These are phyloP conservation scores for Hycleus phaleratus DNA, from an alignment of 1,140 invertebrate genomes.

Conservation along the genomic window DNA sequence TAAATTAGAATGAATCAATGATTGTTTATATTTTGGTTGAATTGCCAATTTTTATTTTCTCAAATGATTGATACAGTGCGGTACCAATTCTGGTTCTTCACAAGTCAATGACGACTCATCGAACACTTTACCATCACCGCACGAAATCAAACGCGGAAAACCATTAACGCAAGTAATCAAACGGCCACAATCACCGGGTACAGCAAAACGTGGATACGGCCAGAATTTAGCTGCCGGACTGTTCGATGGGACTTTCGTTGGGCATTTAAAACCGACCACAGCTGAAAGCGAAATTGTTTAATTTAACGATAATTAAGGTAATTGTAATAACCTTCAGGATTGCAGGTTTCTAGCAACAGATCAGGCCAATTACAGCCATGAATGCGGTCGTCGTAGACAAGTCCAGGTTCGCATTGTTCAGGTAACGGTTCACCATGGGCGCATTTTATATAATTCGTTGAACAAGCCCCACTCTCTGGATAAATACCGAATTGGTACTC, in stretches of 20 bases:
- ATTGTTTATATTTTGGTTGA: neutral
- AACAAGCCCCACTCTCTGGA: constrained; percentile 68
- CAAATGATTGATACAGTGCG: constrained; percentile 44
- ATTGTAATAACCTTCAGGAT: constrained; percentile 63
- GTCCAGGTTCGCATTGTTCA: constrained; percentile 73
- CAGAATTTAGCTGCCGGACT: constrained; percentile 76
- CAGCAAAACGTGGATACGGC: constrained; percentile 81
- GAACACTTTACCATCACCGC: constrained; percentile 78
- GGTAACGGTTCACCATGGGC: constrained; percentile 70
- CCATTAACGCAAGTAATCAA: constrained; percentile 85
- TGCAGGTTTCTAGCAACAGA: constrained; percentile 74
- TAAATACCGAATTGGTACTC: constrained; percentile 86
- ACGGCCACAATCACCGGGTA: constrained; percentile 72
- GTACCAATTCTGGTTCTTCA: constrained; percentile 69
- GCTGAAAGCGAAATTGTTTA: constrained; percentile 42
- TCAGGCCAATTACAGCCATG: constrained; percentile 93
- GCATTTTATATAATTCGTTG: constrained; percentile 80
- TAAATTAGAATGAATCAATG: too few relatives aligned
- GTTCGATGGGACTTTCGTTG: constrained; percentile 69
- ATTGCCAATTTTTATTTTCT: constrained; percentile 24
- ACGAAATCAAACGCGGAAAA: constrained; percentile 74
- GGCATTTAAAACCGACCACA: constrained; percentile 76
- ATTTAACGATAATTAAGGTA: neutral
- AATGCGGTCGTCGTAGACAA: constrained; percentile 80
- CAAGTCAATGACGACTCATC: constrained; percentile 75